Base-by-base conservation (phyloP, 2,113 vertebrate species). In the Uropsilus gracilis region DNA sequence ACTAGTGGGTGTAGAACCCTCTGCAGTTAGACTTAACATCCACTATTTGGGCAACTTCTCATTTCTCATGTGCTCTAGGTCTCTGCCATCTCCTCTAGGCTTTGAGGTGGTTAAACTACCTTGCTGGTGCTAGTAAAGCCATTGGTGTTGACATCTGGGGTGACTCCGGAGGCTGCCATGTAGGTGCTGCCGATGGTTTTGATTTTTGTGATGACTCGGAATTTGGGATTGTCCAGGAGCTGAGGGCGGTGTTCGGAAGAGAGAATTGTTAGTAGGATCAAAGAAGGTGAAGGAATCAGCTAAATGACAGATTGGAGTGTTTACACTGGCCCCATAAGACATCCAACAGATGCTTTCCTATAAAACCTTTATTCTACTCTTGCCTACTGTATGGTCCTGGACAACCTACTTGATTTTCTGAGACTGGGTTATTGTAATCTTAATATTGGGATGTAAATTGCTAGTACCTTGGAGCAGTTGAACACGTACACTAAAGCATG, bases 131-230 rank as follows among this genome's bases (percentile, higher is more conserved):
- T 94, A 12, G 98, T 97, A 48, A 98, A 99, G 9, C 99, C 99
- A 0, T 99, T 98, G 95, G 97, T 93, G 2, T 97, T 98, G 68
- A 97, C 96, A 6, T 99, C 98, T 0, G 98, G 98, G 8, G 98
- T 99, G 87, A 99, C 99, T 0, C 99, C 99, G 0, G 99, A 99
- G 8, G 99, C 99, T 0, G 99, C 99, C 99, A 99, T 99, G 87
- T 99, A 99, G 75, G 99, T 99, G 98, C 99, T 99, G 95, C 99
- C 99, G 0, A 99, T 99, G 83, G 99, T 99, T 98, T 99, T 99
- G 97, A 99, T 99, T 97, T 99, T 99, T 86, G 99, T 99, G 95
- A 99, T 99, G 96, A 98, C 99, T 28, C 99, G 99, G 97, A 99
- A 99, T 69, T 99, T 99, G 20, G 99, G 98, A 64, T 99, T 99